Base-by-base conservation (phyloP, 2,888 invertebrate species). In the Agonopterix arenella region DNA sequence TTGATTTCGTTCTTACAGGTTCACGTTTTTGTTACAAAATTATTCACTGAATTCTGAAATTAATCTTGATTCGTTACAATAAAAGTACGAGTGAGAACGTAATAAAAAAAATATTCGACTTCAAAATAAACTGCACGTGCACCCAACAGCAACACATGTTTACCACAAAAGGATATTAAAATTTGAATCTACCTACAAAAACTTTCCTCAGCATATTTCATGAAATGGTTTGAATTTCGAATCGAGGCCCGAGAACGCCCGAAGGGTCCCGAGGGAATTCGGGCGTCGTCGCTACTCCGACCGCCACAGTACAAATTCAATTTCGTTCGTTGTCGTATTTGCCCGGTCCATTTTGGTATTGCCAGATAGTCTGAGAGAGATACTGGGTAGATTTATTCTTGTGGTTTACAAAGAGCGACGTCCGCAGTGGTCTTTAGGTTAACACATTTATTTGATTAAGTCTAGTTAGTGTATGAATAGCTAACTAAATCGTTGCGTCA, bases 261-360 rank as follows among this genome's bases (percentile, higher is more conserved):
- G 61, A 66, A 62, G 55, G 55, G 55, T 68, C 81, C 68, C 72
- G 52, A 45, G 74, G 66, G 76, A 73, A 53, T 44, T 51, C 55
- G 52, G 53, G 54, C 66, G 57, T 64, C 66, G 66, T 65, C 66
- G 66, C 63, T 64, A 61, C 63, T 64, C 59, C 62, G 55, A 52
- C 28, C 57, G 59, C 68, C 60, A 64, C 68, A 68, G 70, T 67
- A 73, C 73, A 75, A 82, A 82, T 81, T 82, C 76, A 82, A 82
- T 82, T 82, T 77, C 66, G 65, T 74, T 70, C 68, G 69, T 70
- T 74, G 65, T 73, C 73, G 75, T 73, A 76, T 79, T 80, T 73
- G 72, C 66, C 60, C 68, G 66, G 71, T 75, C 73, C 70, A 76
- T 80, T 79, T 75, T 70, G 68, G 69, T 73, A 73, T 78, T 76